Percentiles rank a stretch among this genome's conserved stretches.
phyloP scores from a whole-genome alignment of 2,888 invertebrate genomes.

The Hedya salicella region DNA sequence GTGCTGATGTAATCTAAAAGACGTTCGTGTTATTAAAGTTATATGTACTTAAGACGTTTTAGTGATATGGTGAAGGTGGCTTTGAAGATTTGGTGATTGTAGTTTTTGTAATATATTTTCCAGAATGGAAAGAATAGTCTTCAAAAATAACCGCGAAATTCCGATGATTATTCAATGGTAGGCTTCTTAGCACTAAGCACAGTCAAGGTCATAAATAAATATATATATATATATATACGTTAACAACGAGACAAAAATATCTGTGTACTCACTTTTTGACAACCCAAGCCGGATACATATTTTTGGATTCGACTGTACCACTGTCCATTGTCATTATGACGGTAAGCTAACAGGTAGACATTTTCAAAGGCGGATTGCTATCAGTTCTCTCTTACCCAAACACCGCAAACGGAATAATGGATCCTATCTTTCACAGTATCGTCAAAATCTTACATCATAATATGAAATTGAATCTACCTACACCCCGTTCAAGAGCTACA shows the following conservation, averaged over 20 bases:
- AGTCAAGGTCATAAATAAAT: no score
- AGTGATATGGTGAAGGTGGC: not conserved
- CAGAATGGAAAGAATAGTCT: not conserved
- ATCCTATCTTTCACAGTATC: not conserved
- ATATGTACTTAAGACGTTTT: not conserved
- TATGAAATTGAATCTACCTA: slow-evolving; percentile 5
- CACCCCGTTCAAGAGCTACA: not conserved
- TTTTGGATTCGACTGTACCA: no score
- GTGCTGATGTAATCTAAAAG: slow-evolving; percentile 4
- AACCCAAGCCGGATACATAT: no score
- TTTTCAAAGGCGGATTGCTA: not conserved
- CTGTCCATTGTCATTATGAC: no score
- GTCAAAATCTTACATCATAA: slow-evolving; percentile 6
- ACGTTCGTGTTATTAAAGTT: not conserved
- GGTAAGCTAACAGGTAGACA: no score
- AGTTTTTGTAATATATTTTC: not conserved
- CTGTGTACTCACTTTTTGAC: no score
- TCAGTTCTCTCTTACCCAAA: not conserved
- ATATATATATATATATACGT: no score
- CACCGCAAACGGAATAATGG: not conserved
- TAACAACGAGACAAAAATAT: no score
- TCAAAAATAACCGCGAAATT: no score
- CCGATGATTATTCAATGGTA: no score
- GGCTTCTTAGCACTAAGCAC: no score
- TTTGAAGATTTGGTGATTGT: not conserved